Evolutionary conservation across 1,140 invertebrate genomes (phyloP).

Genomic region (Zelostemma sp.): DNA sequence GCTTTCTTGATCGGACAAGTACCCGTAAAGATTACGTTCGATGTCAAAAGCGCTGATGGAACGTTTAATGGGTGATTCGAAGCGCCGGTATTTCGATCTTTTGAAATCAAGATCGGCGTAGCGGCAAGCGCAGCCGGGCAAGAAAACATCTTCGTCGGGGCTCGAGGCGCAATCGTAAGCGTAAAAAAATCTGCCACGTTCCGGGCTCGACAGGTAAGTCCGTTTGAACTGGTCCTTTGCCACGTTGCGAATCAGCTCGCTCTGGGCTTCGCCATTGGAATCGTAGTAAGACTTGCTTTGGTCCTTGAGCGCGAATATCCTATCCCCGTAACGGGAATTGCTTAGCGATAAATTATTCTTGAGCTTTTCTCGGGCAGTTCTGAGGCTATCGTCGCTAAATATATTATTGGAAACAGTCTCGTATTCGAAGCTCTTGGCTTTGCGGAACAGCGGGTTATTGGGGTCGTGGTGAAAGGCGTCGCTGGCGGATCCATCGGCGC

Average conservation of each 20-base stretch:
- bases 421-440: conserved; percentile 65
- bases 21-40: conserved; percentile 28
- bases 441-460: conserved; percentile 40
- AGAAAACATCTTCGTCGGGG: conserved; percentile 55
- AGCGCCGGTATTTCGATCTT: conserved; percentile 27
- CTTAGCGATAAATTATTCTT: conserved; percentile 64
- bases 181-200: conserved; percentile 55
- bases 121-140: conserved; percentile 42
- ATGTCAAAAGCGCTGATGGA: conserved; percentile 43
- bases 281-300: conserved; percentile 67
- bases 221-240: conserved; percentile 40
- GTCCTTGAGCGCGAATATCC: conserved; percentile 61
- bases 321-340: conserved; percentile 64
- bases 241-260: conserved; percentile 34
- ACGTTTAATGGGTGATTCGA: conserved; percentile 35
- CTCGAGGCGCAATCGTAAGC: conserved; percentile 61
- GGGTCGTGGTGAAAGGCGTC: conserved; percentile 18
- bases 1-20: conserved; percentile 45
- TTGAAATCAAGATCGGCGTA: conserved; percentile 21
- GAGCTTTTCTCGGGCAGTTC: conserved; percentile 64
- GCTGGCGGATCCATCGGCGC: conserved; percentile 12
- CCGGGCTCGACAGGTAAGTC: conserved; percentile 16
- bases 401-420: conserved; percentile 64
- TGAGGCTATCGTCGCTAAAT: conserved; percentile 68
- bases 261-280: conserved; percentile 57